Percentiles rank a stretch among this genome's conserved stretches.
Evolutionary conservation across 2,113 vertebrate genomes (phyloP).

Genomic region (Tetraodon nigroviridis): DNA sequence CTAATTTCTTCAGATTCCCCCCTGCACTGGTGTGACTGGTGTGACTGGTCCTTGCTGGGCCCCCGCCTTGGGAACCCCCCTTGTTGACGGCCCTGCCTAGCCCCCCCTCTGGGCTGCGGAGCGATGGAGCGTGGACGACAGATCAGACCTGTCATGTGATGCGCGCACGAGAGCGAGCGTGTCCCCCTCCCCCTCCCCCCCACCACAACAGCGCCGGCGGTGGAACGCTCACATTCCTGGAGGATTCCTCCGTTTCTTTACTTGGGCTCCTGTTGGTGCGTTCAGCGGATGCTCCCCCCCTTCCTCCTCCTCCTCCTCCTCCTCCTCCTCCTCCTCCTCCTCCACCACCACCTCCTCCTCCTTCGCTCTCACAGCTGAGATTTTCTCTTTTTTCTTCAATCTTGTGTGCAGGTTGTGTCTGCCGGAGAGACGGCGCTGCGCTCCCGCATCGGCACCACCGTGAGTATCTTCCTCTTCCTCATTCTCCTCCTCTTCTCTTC

Average conservation of each 20-base stretch:
- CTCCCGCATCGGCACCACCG: slow-evolving; percentile 60
- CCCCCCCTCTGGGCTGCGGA: too few relatives aligned
- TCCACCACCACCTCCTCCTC: slow-evolving; percentile 35
- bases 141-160: slow-evolving; percentile 51
- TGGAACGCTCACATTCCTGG: slow-evolving; percentile 37
- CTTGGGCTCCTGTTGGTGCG: slow-evolving; percentile 58
- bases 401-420: slow-evolving; percentile 69
- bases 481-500: slow-evolving; percentile 34
- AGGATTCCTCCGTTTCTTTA: slow-evolving; percentile 64
- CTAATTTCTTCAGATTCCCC: too few relatives aligned
- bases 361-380: slow-evolving; percentile 59
- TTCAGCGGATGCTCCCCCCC: slow-evolving; percentile 54
- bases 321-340: slow-evolving; percentile 21
- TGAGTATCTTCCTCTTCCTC: slow-evolving; percentile 65
- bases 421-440: slow-evolving; percentile 61
- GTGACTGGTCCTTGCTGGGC: too few relatives aligned
- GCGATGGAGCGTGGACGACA: slow-evolving; percentile 53
- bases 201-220: slow-evolving; percentile 22
- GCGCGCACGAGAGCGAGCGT: too few relatives aligned
- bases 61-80: too few relatives aligned
- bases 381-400: slow-evolving; percentile 67
- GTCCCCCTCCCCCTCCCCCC: slow-evolving; percentile 6
- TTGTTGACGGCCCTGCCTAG: too few relatives aligned
- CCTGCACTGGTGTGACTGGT: too few relatives aligned
- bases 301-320: slow-evolving; percentile 40